These are phyloP conservation scores for Athene cunicularia DNA, from an alignment of 2,113 vertebrate species.

Conservation along the genomic window DNA sequence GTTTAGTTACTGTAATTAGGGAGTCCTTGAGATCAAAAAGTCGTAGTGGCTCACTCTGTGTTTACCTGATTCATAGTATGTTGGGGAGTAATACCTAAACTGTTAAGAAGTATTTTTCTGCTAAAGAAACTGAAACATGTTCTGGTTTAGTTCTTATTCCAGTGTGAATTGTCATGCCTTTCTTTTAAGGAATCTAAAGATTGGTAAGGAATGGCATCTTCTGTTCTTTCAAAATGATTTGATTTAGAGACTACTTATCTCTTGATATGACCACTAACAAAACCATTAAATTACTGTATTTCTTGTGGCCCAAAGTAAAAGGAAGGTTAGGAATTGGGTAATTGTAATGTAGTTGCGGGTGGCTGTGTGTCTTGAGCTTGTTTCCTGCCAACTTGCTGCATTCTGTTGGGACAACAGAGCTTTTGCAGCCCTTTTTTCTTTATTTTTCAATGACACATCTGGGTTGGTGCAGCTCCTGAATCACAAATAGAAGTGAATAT, in stretches of 20 bases:
- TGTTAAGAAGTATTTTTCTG: neutral
- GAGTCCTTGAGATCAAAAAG: neutral
- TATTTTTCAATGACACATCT: slow-evolving; percentile 3
- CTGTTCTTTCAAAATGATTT: neutral
- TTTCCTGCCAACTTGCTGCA: neutral
- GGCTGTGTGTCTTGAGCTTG: neutral
- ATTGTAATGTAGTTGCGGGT: neutral
- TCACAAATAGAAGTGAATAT: slow-evolving; percentile 26
- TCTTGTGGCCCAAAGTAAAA: neutral
- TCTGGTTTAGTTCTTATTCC: neutral
- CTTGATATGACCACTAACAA: neutral
- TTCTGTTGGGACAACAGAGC: slow-evolving; percentile 22
- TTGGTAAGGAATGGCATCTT: neutral
- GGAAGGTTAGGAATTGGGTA: neutral
- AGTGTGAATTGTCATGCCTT: neutral
- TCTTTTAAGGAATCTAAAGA: neutral
- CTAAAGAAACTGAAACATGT: neutral
- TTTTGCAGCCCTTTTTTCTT: neutral
- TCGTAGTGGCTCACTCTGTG: neutral
- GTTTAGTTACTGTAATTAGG: neutral
- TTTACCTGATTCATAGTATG: neutral
- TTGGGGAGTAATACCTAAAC: neutral
- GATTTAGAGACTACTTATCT: neutral
- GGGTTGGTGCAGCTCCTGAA: slow-evolving; percentile 9
- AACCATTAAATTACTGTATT: neutral